Percentiles rank a stretch among this genome's conserved stretches.
Evolutionary conservation across 2,888 invertebrate genomes (phyloP).

Genomic region (Cheilosia grossa): DNA sequence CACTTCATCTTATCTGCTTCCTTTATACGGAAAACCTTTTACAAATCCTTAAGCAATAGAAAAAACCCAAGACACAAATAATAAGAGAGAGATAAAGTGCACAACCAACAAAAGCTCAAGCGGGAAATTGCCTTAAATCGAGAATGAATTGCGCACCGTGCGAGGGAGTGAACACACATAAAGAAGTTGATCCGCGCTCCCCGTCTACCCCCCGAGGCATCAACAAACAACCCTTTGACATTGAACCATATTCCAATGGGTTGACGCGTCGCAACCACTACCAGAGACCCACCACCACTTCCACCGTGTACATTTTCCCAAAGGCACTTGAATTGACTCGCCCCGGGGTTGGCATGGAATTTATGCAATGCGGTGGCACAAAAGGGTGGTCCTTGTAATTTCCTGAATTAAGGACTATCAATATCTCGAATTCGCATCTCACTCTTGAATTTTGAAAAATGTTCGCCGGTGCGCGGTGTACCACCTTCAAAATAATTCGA

Average conservation of each 20-base stretch:
- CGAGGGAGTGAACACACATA: constrained; percentile 46
- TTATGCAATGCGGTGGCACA: constrained; percentile 19
- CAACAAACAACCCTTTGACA: constrained; percentile 69
- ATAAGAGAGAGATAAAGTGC: constrained; percentile 17
- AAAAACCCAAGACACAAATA: constrained; percentile 13
- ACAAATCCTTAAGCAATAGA: constrained; percentile 44
- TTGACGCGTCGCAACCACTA: constrained; percentile 5
- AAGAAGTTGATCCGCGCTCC: constrained; percentile 37
- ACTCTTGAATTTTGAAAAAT: constrained; percentile 31
- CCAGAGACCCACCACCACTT: neutral
- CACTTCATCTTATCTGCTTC: constrained; percentile 62
- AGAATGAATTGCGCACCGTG: constrained; percentile 64
- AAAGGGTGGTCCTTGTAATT: constrained; percentile 68
- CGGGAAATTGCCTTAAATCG: constrained; percentile 73
- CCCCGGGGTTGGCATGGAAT: constrained; percentile 36
- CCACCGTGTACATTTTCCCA: constrained; percentile 4
- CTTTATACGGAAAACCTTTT: constrained; percentile 21
- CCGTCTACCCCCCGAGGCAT: constrained; percentile 13
- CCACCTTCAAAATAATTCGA: constrained; percentile 10
- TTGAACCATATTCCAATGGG: constrained; percentile 66
- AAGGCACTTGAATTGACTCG: constrained; percentile 54
- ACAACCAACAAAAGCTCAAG: constrained; percentile 61
- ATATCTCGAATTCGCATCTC: constrained; percentile 58
- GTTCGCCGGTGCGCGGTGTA: constrained; percentile 6
- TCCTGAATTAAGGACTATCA: constrained; percentile 66